These are phyloP conservation scores for Ariopsis seemanni DNA, from an alignment of 2,113 vertebrate genomes.

Conservation along the genomic window DNA sequence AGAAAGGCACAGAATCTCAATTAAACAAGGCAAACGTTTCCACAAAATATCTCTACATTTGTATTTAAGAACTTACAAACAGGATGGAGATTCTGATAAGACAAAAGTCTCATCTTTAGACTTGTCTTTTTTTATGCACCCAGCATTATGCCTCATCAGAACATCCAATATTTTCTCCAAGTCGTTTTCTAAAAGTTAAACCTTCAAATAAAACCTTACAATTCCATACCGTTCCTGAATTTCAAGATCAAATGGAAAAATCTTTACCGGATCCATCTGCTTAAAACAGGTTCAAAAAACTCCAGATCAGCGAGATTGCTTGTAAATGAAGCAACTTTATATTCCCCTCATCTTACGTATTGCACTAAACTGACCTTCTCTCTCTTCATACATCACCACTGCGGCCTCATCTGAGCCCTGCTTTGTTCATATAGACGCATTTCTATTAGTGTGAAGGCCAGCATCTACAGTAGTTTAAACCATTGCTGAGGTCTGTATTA, in stretches of 20 bases:
- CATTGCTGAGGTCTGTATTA: constrained; percentile 9
- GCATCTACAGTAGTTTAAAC: not conserved
- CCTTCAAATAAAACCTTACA: not conserved
- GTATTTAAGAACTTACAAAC: not conserved
- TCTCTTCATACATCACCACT: not conserved
- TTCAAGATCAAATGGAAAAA: not conserved
- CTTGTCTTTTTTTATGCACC: not conserved
- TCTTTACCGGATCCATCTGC: not conserved
- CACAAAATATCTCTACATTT: not conserved
- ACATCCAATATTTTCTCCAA: not conserved
- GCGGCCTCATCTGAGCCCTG: not conserved
- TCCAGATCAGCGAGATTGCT: not conserved
- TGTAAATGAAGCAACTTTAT: not conserved
- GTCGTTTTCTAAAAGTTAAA: not conserved
- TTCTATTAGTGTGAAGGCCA: not conserved
- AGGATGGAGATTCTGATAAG: not conserved
- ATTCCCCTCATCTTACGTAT: not conserved
- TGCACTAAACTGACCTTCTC: not conserved
- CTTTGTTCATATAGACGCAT: constrained; percentile 1
- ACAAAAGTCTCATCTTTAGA: not conserved
- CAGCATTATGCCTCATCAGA: not conserved
- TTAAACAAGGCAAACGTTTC: not conserved
- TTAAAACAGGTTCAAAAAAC: not conserved
- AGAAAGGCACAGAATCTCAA: not conserved
- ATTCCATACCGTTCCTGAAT: not conserved